A percentile compares a stretch with the other conserved stretches of the same genome.
Conservation (phyloP, 2,888 invertebrate genomes). For the Deilephila porcellus region DNA sequence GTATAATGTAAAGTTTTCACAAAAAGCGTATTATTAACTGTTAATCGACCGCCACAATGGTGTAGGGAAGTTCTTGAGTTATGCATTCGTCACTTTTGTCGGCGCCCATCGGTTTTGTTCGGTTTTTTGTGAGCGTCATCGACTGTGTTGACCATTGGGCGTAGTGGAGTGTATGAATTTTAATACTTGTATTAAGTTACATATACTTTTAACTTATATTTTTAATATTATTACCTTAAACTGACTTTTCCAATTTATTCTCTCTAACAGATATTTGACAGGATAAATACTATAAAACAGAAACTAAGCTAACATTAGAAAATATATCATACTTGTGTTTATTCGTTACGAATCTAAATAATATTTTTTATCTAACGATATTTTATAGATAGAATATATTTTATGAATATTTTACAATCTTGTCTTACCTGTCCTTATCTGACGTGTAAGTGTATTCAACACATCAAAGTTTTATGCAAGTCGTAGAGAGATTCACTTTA, state of each 20-base stretch:
- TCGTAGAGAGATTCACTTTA: no score
- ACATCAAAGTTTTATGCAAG: no score
- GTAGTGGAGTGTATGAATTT: constrained; percentile 30
- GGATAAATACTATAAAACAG: no score
- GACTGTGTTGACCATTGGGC: constrained; percentile 60
- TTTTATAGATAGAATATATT: no score
- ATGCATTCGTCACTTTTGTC: constrained; percentile 67
- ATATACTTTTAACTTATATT: background rate
- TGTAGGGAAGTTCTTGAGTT: constrained; percentile 46
- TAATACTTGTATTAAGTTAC: constrained; percentile 36
- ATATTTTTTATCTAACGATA: no score
- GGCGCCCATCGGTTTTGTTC: constrained; percentile 56
- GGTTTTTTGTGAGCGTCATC: constrained; percentile 66
- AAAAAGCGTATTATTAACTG: constrained; percentile 41
- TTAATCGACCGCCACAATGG: constrained; percentile 42
- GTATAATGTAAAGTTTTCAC: constrained; percentile 31
- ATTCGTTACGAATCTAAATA: no score
- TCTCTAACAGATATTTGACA: background rate
- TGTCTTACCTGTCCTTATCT: no score
- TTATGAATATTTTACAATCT: no score
- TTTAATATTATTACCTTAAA: background rate
- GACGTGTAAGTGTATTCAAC: no score
- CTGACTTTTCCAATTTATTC: background rate
- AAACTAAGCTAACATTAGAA: no score
- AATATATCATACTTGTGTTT: no score